Evolutionary conservation across 2,888 invertebrate species (phyloP).

Genomic region (Drosophila borborema): DNA sequence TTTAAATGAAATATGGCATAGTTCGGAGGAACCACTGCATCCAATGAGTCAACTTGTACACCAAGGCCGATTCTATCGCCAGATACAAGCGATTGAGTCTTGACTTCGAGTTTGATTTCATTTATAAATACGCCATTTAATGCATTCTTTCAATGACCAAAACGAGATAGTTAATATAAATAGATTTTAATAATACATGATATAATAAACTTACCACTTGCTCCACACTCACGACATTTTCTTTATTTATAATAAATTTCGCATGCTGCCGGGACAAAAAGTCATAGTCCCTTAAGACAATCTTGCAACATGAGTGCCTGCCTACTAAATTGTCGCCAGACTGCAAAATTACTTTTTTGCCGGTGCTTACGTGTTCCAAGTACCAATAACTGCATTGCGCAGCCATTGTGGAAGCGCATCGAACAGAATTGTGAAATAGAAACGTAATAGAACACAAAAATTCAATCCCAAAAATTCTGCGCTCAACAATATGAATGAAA

Average conservation of each 20-base stretch:
- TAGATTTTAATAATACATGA: no score
- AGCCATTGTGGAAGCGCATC: constrained; percentile 21
- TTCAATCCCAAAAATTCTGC: constrained; percentile 13
- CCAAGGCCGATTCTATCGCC: constrained; percentile 78
- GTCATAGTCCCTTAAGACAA: constrained; percentile 46
- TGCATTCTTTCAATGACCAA: constrained; percentile 56
- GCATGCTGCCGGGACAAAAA: constrained; percentile 81
- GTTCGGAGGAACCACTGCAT: constrained; percentile 22
- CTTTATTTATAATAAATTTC: constrained; percentile 57
- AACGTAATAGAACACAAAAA: background rate
- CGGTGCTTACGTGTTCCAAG: constrained; percentile 45
- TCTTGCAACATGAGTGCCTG: constrained; percentile 64
- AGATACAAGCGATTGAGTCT: constrained; percentile 3
- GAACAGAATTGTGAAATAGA: background rate
- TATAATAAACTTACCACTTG: constrained; percentile 71
- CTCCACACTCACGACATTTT: constrained; percentile 55
- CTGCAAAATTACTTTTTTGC: constrained; percentile 33
- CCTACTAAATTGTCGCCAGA: constrained; percentile 74
- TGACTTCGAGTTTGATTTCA: constrained; percentile 21
- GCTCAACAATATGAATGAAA: background rate
- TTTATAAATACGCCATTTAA: constrained; percentile 82
- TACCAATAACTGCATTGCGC: constrained; percentile 42
- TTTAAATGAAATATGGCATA: constrained; percentile 69
- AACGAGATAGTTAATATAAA: background rate
- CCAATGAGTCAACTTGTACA: constrained; percentile 39